phyloP scores from a whole-genome alignment of 2,888 invertebrate species.

The Monopis laevigella region DNA sequence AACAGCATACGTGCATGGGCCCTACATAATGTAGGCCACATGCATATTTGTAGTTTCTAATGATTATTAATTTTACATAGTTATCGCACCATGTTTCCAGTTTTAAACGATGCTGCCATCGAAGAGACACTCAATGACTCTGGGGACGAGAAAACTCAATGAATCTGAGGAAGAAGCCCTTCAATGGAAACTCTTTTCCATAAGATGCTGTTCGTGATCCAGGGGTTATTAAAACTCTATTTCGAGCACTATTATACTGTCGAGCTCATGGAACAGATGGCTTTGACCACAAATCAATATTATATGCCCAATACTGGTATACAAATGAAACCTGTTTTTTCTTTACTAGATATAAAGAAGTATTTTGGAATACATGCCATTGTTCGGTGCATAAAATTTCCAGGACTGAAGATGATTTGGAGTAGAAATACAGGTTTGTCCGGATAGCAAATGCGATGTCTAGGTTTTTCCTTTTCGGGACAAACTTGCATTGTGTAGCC shows the following conservation, averaged over 20 bases:
- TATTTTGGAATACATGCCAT: too few relatives aligned
- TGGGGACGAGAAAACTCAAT: conserved; percentile 13
- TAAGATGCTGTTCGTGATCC: conserved; percentile 11
- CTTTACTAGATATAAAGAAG: too few relatives aligned
- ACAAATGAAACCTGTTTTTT: too few relatives aligned
- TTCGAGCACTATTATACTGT: conserved; percentile 12
- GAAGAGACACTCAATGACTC: conserved; percentile 13
- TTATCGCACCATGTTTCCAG: too few relatives aligned
- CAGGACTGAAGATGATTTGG: too few relatives aligned
- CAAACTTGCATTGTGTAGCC: conserved; percentile 12
- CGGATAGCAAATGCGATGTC: conserved; percentile 16
- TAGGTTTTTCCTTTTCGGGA: conserved; percentile 13
- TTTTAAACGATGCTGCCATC: too few relatives aligned
- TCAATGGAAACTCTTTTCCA: conserved; percentile 9
- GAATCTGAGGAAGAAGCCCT: conserved; percentile 11
- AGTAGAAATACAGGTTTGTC: conserved; percentile 13
- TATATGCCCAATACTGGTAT: conserved; percentile 12
- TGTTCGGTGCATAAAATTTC: too few relatives aligned
- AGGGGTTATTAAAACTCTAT: conserved; percentile 10
- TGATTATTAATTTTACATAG: too few relatives aligned
- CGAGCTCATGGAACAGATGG: conserved; percentile 11
- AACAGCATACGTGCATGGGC: too few relatives aligned
- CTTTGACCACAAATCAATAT: conserved; percentile 14
- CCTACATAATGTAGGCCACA: too few relatives aligned
- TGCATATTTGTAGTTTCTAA: too few relatives aligned